phyloP scores from a whole-genome alignment of 2,888 invertebrate species.

The Drosophila neonasuta region DNA sequence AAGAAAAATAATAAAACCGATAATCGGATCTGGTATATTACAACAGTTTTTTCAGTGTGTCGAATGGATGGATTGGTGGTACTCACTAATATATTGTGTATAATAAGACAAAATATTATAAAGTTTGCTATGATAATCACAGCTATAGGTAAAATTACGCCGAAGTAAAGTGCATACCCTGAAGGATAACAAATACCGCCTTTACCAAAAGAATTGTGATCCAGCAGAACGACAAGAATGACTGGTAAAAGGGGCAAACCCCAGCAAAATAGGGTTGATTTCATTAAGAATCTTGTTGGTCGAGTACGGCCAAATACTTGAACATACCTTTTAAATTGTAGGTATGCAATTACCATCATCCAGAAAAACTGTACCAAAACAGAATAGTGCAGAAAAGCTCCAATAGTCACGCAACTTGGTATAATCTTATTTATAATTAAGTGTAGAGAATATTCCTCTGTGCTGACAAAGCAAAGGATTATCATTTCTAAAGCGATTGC shows the following conservation, averaged over 20 bases:
- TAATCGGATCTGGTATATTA: constrained; percentile 83
- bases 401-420: constrained; percentile 84
- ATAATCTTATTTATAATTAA: constrained; percentile 74
- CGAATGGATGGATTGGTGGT: constrained; percentile 83
- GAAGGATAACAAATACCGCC: constrained; percentile 84
- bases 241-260: constrained; percentile 84
- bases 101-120: constrained; percentile 84
- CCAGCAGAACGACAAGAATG: constrained; percentile 82
- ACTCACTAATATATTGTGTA: constrained; percentile 83
- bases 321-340: constrained; percentile 87
- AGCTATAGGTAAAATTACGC: constrained; percentile 83
- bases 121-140: constrained; percentile 84
- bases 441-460: constrained; percentile 75
- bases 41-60: constrained; percentile 65
- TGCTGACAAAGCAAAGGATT: constrained; percentile 79
- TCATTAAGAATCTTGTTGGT: constrained; percentile 85
- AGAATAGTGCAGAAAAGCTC: constrained; percentile 86
- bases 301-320: constrained; percentile 84
- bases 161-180: constrained; percentile 83
- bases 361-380: constrained; percentile 87
- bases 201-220: constrained; percentile 83
- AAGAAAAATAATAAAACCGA: constrained; percentile 85
- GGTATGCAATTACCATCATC: constrained; percentile 87
- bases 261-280: constrained; percentile 86
- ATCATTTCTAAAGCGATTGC: constrained; percentile 85